Base-by-base conservation (phyloP, 2,888 invertebrate species). In the Perizoma affinitatum region DNA sequence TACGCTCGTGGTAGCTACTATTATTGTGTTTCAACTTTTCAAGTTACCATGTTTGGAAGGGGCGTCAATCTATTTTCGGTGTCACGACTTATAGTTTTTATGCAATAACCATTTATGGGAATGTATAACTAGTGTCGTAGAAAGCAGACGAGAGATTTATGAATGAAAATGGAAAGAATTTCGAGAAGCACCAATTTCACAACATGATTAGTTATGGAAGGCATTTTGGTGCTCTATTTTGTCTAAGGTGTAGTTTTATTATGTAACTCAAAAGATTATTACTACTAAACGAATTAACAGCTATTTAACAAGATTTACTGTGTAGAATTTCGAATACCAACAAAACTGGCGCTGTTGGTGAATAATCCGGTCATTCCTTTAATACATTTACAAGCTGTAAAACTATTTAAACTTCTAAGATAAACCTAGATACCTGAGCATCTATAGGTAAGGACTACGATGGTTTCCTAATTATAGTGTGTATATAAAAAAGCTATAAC, bases 1-100 rank as follows among this genome's bases (percentile, higher is more conserved):
- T 81, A 73, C 75, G 66, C 69, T 69, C 69, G 67, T 55, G 63
- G 58, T 60, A 58, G 54, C 51, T 54, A 38, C 54, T 56, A 62
- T 63, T 71, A 76, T 78, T 77, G 62, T 75, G 75, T 82, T 78
- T 69, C 69, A 71, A 66, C 22, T 6, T 38, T 38, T 38, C 38
- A 5, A 38, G 72, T 73, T 72, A 69, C 75, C 70, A 70, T 76
- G 71, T 76, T 74, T 72, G 76, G 75, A 73, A 71, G 76, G 78
- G 76, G 76, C 75, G 76, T 58, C 68, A 69, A 68, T 78, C 79
- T 82, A 82, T 83, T 83, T 83, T 72, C 41, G 76, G 77, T 82
- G 75, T 76, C 74, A 71, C 70, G 69, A 71, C 73, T 72, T 66
- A 68, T 69, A 74, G 73, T 76, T 82, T 80, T 74, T 74, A 77